Evolutionary conservation across 2,888 invertebrate species (phyloP), one percentile per base, ranked within the genome.

Genomic region (Baccha elongata): DNA sequence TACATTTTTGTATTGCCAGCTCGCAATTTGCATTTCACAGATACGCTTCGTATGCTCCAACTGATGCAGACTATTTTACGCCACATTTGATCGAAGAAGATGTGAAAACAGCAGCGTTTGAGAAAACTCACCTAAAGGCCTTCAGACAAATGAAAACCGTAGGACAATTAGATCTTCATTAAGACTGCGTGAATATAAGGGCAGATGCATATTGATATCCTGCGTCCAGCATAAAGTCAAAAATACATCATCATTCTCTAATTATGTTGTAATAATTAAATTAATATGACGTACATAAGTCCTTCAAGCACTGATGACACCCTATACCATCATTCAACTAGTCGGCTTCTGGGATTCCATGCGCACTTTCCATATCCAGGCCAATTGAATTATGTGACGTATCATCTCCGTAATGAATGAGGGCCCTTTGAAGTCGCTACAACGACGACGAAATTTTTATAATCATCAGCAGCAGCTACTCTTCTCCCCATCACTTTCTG

Each of bases 211-310:
- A n/a, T 42, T 6, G 10, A 21, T 21, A 46, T 11, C 73, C 37
- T 67, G 42, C 37, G 79, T 79, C 79, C 79, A 62, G 79, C 68
- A 62, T 40, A 58, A 69, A 75, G 42, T 75, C 75, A 74, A 68
- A 64, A 69, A 75, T 75, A 69, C 74, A 75, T 80, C 80, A 75
- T 55, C 69, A 69, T 69, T 75, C 64, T 68, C 75, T 80, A 75
- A 80, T 80, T 80, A 80, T 80, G 80, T 75, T 80, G 80, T 80
- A 75, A 80, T 65, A 69, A 75, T 80, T 58, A 69, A 80, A 69
- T 80, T 75, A 69, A 75, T 69, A 15, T 80, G 80, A 80, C 75
- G 37, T 50, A 80, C 75, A 29, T 50, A 74, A 64, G 40, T 64
- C 52, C 11, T 37, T 35, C 55, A 42, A 8, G 37, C 55, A 74